Percentiles rank a stretch among this genome's conserved stretches.
These are phyloP conservation scores for Pseudorectes ferrugineus DNA, from an alignment of 2,113 vertebrate species.

Conservation along the genomic window DNA sequence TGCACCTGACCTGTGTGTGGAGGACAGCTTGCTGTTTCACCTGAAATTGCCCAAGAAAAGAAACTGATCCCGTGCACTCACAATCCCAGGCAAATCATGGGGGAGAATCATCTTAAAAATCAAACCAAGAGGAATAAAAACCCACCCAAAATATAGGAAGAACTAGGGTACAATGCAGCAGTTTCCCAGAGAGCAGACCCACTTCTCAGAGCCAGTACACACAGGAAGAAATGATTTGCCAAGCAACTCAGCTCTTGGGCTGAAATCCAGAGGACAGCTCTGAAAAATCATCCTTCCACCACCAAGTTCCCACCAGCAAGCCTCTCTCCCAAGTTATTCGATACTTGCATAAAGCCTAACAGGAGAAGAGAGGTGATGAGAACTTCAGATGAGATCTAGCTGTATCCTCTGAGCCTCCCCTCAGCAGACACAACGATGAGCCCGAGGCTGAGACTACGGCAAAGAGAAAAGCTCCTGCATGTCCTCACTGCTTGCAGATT, in stretches of 20 bases:
- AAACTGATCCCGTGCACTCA: neutral
- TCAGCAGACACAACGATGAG: neutral
- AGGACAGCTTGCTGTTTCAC: neutral
- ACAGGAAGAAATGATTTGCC: slow-evolving; percentile 8
- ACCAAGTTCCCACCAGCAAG: slow-evolving; percentile 21
- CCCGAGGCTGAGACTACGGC: fast-evolving
- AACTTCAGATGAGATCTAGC: slow-evolving; percentile 13
- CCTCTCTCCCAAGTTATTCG: neutral
- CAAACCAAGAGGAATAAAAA: neutral
- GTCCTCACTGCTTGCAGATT: neutral
- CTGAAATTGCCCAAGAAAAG: neutral
- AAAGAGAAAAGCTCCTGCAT: neutral
- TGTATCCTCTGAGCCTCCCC: neutral
- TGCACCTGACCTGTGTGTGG: neutral
- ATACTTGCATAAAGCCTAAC: neutral
- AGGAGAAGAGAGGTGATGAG: neutral
- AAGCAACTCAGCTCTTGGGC: slow-evolving; percentile 3
- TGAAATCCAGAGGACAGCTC: slow-evolving; percentile 20
- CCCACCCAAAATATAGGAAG: neutral
- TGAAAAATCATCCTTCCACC: neutral
- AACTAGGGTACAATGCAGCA: neutral
- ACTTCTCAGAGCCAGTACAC: neutral
- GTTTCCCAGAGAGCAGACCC: neutral
- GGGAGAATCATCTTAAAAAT: neutral
- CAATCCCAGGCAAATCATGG: neutral